Evolutionary conservation across 2,888 invertebrate species (phyloP), one percentile per base, ranked within the genome.

Genomic region (Palloptera scutellata): DNA sequence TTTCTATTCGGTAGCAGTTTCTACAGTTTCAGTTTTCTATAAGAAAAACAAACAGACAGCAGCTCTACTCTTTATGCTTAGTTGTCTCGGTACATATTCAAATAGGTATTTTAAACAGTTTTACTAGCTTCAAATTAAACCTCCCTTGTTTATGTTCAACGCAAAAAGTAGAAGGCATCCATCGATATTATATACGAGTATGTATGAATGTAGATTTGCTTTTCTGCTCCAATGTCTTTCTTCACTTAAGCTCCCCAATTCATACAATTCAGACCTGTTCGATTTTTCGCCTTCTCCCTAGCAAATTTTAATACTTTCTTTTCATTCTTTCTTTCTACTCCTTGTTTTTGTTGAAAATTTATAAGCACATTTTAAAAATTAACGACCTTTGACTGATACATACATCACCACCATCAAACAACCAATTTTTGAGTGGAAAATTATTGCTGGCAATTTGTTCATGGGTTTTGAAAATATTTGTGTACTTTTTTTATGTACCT

Each of bases 361-460:
- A 75, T 74, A 73, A 55, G 74, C 75, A 60, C 74, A 72, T 75
- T 78, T 74, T 57, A 72, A 72, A 76, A 79, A 75, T 79, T 80
- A 79, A 80, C 78, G 80, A 76, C 72, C 78, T 79, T 74, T 80
- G 78, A 80, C 79, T 79, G 76, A 75, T 79, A 73, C 13, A 17
- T n/a, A 55, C 48, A 55, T 64, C 63, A 54, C 40, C n/a, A 20
- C 20, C 10, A 13, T 30, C 30, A 30, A 30, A 20, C 8, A 41
- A 43, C 67, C 64, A 65, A 53, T 45, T 57, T 66, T 57, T 65
- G 48, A 45, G 41, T 60, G 53, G 45, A 53, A 64, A 64, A 70
- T 74, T 74, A 78, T 77, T 74, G 77, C 74, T 65, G 65, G 74
- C 78, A 77, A 78, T 76, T 77, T 76, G 78, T 76, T 64, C 45